Base-by-base conservation (phyloP, 2,888 invertebrate species). In the Cremastobaeus sp. region DNA sequence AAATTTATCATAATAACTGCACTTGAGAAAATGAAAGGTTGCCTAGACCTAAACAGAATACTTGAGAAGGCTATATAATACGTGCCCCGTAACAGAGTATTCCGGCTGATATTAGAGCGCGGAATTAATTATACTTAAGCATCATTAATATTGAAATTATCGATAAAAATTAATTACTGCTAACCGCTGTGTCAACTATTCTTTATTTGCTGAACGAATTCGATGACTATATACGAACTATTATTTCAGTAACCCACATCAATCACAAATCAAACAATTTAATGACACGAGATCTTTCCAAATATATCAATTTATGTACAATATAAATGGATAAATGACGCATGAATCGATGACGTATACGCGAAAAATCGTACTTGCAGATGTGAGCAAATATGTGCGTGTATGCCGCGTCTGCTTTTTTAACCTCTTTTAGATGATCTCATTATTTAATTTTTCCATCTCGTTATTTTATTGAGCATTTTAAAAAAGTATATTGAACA, bases 1-100 rank as follows among this genome's bases (percentile, higher is more conserved):
- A 60, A 69, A 69, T 54, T 60, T 60, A 69, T 60, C 60, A 69
- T 60, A 60, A 54, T 69, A 69, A 69, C 47, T 41, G 37, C 45
- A 39, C 60, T 69, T 25, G 35, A 32, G 54, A 54, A 54, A 59
- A 52, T 28, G 52, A 69, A 45, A 60, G 60, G 68, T 14, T 28
- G 21, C 30, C 32, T 55, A 55, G 48, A 48, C 47, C 34, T 48
- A 54, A 47, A 9, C 12, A 6, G 66, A 25, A 3, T 32, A 57
- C 57, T 59, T 37, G 52, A 68, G 52, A 35, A 59, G 37, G 68
- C 45, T 59, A 52, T n/a, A n/a, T 68, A 59, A 68, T 52, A 34
- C 15, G 35, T 48, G 25, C 4, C 47, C 9, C 35, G 62, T 34
- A 55, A 62, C 14, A 20, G 39, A 35, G 25, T 48, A 41, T 32